phyloP scores from a whole-genome alignment of 2,888 invertebrate genomes.

The Apantesis nais region DNA sequence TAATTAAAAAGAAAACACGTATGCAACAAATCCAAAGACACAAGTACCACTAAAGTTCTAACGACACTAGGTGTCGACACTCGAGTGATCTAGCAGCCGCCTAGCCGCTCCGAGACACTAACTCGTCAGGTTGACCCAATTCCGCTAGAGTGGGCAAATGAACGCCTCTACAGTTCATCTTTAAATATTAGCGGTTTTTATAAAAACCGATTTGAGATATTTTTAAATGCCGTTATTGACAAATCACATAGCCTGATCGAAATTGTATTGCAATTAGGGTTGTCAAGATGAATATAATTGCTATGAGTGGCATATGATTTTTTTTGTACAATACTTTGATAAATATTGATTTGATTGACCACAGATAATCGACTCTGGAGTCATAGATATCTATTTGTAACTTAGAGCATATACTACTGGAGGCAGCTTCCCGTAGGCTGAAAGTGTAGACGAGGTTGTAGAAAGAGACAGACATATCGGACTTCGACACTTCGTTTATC shows the following conservation, averaged over 20 bases:
- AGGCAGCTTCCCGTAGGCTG: too few species aligned
- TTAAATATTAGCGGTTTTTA: background rate
- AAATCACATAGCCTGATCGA: background rate
- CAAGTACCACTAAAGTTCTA: conserved; percentile 25
- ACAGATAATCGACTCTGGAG: too few species aligned
- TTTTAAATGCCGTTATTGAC: background rate
- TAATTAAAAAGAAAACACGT: background rate
- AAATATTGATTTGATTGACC: too few species aligned
- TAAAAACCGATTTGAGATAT: background rate
- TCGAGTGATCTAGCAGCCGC: conserved; percentile 27
- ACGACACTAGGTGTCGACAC: conserved; percentile 28
- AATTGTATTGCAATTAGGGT: background rate
- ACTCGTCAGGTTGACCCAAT: conserved; percentile 41
- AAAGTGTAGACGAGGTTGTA: too few species aligned
- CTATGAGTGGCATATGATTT: too few species aligned
- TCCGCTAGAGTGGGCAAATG: conserved; percentile 24
- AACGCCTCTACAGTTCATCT: background rate
- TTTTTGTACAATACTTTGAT: too few species aligned
- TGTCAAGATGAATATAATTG: too few species aligned
- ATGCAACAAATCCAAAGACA: conserved; percentile 14
- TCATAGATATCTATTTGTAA: too few species aligned
- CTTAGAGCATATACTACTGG: too few species aligned
- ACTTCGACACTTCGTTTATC: too few species aligned
- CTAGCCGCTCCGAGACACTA: conserved; percentile 40
- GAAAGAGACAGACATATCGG: too few species aligned